Conservation (phyloP, 2,888 invertebrate genomes). For the Gisinianus flammeolus region DNA sequence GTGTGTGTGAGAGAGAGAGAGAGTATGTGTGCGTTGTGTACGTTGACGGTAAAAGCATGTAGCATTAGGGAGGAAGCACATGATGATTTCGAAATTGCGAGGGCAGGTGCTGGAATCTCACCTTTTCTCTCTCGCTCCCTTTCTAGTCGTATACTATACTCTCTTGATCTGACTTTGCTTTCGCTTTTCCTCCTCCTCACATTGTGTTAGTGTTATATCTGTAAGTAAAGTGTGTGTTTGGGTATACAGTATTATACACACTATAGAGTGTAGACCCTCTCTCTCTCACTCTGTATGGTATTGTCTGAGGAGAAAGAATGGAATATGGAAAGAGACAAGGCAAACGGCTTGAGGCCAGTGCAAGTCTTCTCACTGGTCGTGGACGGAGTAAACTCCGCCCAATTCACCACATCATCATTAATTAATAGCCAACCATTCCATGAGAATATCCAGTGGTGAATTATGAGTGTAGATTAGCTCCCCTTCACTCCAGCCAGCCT, state of each 20-base stretch:
- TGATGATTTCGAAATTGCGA: not conserved
- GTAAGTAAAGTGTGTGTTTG: constrained; percentile 3
- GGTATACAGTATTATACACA: too few species aligned
- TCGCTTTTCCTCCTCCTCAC: not conserved
- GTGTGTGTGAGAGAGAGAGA: not conserved
- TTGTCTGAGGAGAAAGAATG: not conserved
- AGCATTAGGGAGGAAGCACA: not conserved
- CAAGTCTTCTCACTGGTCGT: constrained; percentile 25
- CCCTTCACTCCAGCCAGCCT: constrained; percentile 42
- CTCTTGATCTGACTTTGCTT: not conserved
- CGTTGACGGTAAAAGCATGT: not conserved
- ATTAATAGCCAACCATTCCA: constrained; percentile 41
- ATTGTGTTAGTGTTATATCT: not conserved
- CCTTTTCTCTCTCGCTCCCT: constrained; percentile 23
- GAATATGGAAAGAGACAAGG: constrained; percentile 5
- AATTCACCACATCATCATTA: constrained; percentile 42
- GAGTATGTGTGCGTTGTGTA: not conserved
- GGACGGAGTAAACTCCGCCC: constrained; percentile 27
- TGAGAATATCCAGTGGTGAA: constrained; percentile 45
- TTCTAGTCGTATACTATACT: not conserved
- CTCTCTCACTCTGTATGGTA: not conserved
- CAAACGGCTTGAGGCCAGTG: constrained; percentile 33
- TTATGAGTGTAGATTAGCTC: constrained; percentile 47
- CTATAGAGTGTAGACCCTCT: too few species aligned
- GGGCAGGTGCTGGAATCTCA: constrained; percentile 28